Evolutionary conservation across 2,797 vertebrate species (phyloP).

Genomic region (Cynodonichthys magdalenae): DNA sequence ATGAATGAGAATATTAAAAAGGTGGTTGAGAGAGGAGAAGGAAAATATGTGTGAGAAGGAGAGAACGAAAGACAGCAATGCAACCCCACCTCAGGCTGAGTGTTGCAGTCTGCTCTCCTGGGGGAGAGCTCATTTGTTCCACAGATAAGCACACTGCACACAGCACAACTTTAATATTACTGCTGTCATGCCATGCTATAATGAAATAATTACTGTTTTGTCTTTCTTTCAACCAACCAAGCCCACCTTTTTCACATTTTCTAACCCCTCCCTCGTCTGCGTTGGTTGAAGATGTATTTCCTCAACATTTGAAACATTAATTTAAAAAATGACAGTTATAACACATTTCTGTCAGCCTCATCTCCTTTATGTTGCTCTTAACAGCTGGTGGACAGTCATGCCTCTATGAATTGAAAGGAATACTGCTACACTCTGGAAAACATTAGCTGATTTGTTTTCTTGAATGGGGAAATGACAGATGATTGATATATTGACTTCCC

Average conservation of each 20-base stretch:
- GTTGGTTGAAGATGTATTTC: conserved; percentile 38
- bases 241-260: conserved; percentile 38
- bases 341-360: conserved; percentile 37
- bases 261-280: conserved; percentile 42
- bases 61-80: conserved; percentile 83
- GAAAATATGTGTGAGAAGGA: conserved; percentile 41
- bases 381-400: conserved; percentile 7
- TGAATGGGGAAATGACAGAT: not conserved
- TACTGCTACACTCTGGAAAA: not conserved
- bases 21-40: conserved; percentile 74
- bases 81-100: conserved; percentile 84
- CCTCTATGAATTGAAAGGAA: conserved; percentile 4
- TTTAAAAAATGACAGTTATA: conserved; percentile 58
- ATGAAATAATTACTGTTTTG: conserved; percentile 87
- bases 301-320: conserved; percentile 57
- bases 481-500: conserved; percentile 1
- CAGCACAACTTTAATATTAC: conserved; percentile 82
- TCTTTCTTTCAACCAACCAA: conserved; percentile 68
- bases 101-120: conserved; percentile 88
- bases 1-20: conserved; percentile 95
- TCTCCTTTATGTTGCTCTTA: conserved; percentile 8
- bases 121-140: conserved; percentile 86
- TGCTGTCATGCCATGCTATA: conserved; percentile 83
- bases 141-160: conserved; percentile 82
- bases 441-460: not conserved